A percentile compares a stretch with the other conserved stretches of the same genome.
phyloP scores from a whole-genome alignment of 2,797 vertebrate species.

The Xenops minutus region DNA sequence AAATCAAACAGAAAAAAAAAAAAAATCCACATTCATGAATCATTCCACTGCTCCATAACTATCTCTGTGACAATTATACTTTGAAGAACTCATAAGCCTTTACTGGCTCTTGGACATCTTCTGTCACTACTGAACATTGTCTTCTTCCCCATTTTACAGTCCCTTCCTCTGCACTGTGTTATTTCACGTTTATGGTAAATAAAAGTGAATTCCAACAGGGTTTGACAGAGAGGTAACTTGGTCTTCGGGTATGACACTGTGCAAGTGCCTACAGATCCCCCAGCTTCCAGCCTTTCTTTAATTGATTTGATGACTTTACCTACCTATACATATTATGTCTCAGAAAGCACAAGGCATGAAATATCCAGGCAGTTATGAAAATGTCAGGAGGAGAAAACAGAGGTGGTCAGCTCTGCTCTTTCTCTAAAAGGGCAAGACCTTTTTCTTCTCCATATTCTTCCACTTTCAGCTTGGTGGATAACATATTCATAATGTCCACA shows the following conservation, averaged over 20 bases:
- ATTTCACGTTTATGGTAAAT: background rate
- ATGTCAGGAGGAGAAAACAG: background rate
- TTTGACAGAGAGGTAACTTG: background rate
- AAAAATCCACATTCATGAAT: background rate
- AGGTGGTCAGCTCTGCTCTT: background rate
- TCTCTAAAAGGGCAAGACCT: background rate
- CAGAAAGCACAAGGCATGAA: background rate
- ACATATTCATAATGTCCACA: background rate
- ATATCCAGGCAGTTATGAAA: background rate
- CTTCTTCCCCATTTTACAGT: background rate
- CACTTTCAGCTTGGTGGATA: background rate
- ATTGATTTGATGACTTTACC: background rate
- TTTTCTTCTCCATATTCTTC: background rate
- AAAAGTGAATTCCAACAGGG: background rate
- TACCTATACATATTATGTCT: background rate
- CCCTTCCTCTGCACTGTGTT: background rate
- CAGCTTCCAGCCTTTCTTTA: background rate
- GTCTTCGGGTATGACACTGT: background rate
- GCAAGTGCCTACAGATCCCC: background rate
- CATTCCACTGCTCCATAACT: background rate
- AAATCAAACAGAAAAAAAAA: rapidly evolving
- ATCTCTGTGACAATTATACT: background rate
- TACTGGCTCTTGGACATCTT: background rate
- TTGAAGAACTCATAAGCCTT: background rate
- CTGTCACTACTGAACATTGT: background rate